Evolutionary conservation across 2,113 vertebrate species (phyloP).

Genomic region (Clupea harengus): DNA sequence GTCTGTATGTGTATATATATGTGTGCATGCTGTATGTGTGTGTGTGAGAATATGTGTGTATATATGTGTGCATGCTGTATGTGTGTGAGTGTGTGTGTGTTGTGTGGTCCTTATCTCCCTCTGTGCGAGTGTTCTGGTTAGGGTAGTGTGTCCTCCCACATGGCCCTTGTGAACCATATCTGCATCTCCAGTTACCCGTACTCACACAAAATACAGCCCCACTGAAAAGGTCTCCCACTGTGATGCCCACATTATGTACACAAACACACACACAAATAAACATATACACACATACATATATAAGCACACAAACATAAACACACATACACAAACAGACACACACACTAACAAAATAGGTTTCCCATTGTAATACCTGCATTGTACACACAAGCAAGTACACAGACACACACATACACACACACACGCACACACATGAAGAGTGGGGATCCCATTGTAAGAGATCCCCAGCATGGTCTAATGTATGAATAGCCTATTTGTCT

Average conservation of each 20-base stretch:
- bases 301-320: conserved; percentile 36
- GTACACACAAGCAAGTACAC: too few relatives aligned
- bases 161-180: background rate
- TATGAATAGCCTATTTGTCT: background rate
- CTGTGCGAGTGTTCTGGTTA: background rate
- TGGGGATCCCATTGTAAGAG: background rate
- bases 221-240: conserved; percentile 51
- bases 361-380: too few relatives aligned
- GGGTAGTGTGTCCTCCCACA: conserved; percentile 3
- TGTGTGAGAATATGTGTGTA: background rate
- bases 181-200: background rate
- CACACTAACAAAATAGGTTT: too few relatives aligned
- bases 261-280: conserved; percentile 7
- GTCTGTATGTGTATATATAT: too few relatives aligned
- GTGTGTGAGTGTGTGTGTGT: conserved; percentile 22
- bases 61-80: background rate
- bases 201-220: background rate
- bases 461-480: background rate
- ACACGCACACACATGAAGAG: background rate
- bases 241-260: conserved; percentile 46
- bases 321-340: too few relatives aligned
- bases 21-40: background rate
- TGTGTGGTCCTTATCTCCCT: conserved; percentile 7
- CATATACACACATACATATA: conserved; percentile 42
- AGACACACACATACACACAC: background rate